Evolutionary conservation across 2,113 vertebrate species (phyloP).

Genomic region (Catharus bicknelli): DNA sequence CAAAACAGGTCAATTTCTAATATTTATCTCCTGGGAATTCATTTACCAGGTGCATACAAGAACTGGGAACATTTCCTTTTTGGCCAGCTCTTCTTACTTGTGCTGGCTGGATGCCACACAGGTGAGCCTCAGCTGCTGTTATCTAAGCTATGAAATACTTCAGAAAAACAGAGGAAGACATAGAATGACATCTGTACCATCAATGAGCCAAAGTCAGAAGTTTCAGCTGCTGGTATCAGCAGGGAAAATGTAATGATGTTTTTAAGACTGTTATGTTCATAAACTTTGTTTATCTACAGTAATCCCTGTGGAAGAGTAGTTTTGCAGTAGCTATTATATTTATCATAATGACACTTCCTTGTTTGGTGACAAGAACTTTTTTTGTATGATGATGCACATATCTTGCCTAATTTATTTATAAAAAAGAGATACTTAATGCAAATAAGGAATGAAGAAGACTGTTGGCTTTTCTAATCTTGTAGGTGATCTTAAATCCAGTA

Average conservation of each 20-base stretch:
- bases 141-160: constrained; percentile 21
- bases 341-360: neutral
- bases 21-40: constrained; percentile 7
- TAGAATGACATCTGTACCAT: neutral
- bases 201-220: neutral
- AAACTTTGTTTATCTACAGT: neutral
- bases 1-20: neutral
- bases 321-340: neutral
- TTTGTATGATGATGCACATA: neutral
- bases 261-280: neutral
- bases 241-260: neutral
- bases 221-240: neutral
- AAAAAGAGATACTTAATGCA: neutral
- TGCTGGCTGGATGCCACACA: neutral
- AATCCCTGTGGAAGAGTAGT: neutral
- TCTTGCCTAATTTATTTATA: neutral
- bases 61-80: constrained; percentile 37
- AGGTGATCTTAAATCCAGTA: neutral
- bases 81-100: neutral
- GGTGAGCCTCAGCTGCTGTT: constrained; percentile 38
- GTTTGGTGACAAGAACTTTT: neutral
- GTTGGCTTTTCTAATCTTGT: neutral
- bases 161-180: neutral
- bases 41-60: neutral
- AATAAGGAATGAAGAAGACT: neutral